These are phyloP conservation scores for Ypsolopha sequella DNA, from an alignment of 2,888 invertebrate genomes.

Conservation along the genomic window DNA sequence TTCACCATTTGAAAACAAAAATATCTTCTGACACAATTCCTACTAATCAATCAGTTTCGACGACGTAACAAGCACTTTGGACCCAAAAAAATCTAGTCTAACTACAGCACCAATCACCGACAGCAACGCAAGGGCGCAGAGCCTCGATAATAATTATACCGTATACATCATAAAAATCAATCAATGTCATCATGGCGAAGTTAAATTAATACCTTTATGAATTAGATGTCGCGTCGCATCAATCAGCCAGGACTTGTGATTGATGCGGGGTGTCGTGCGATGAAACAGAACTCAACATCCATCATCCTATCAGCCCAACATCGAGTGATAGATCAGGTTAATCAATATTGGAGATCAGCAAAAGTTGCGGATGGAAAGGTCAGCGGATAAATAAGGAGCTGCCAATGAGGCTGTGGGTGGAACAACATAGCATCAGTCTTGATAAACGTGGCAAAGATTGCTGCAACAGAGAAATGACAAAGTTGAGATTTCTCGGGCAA, in stretches of 20 bases:
- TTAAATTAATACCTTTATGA: conserved; percentile 56
- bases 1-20: no score
- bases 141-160: not conserved
- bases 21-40: no score
- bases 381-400: not conserved
- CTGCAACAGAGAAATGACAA: no score
- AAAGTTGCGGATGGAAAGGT: not conserved
- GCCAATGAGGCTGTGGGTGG: no score
- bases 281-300: conserved; percentile 38
- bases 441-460: no score
- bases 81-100: not conserved
- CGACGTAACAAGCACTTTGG: not conserved
- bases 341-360: not conserved
- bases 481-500: no score
- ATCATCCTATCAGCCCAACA: conserved; percentile 19
- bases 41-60: no score
- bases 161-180: conserved; percentile 34
- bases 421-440: no score
- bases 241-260: conserved; percentile 47
- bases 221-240: conserved; percentile 54
- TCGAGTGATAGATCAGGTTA: not conserved
- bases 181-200: conserved; percentile 38
- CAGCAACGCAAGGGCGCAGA: not conserved
- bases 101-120: not conserved
- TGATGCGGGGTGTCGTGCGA: conserved; percentile 36